phyloP scores from a whole-genome alignment of 2,113 vertebrate genomes.

The Cacatua alba region DNA sequence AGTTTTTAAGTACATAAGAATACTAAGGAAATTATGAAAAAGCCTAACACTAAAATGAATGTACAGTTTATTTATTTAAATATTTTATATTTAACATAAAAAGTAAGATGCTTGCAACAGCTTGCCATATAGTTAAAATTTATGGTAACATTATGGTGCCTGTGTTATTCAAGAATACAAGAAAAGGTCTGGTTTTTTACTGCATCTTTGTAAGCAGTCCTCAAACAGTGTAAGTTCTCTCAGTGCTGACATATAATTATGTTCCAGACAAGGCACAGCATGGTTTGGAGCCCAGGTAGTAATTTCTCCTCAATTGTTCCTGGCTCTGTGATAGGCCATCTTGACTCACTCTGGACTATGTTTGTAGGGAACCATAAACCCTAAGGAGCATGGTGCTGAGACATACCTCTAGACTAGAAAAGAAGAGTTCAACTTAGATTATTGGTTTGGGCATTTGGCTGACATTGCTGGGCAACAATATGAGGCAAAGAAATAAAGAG shows the following conservation, averaged over 20 bases:
- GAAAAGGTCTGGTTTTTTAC: rapidly evolving
- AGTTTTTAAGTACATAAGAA: background rate
- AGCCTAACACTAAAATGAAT: background rate
- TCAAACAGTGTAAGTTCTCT: background rate
- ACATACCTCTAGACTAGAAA: background rate
- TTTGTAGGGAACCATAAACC: background rate
- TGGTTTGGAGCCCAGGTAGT: background rate
- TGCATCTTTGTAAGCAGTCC: background rate
- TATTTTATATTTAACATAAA: background rate
- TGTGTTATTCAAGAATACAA: background rate
- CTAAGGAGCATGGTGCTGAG: background rate
- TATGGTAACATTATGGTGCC: background rate
- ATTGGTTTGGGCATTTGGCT: background rate
- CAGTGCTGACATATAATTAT: background rate
- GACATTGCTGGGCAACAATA: background rate
- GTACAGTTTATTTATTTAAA: background rate
- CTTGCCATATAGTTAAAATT: background rate
- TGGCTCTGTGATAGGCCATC: background rate
- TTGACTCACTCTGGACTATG: background rate
- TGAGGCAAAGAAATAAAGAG: background rate
- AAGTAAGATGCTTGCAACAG: background rate
- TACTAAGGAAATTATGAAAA: background rate
- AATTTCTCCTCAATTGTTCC: background rate
- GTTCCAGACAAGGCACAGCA: background rate
- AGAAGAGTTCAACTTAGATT: background rate